Evolutionary conservation across 1,140 invertebrate genomes (phyloP).

Genomic region (Globodera rostochiensis): DNA sequence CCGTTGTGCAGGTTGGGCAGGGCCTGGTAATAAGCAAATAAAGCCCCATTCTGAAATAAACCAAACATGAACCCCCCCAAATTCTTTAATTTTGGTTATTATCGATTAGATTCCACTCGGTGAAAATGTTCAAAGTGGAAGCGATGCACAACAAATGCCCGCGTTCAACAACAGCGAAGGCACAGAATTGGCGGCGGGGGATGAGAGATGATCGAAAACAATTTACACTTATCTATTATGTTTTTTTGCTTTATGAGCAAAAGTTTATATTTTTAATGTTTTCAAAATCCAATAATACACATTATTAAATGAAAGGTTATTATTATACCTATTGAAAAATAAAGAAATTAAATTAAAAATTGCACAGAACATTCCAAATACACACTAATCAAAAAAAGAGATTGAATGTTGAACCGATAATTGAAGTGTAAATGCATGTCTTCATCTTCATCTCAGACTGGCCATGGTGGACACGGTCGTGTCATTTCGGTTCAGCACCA

Average conservation of each 20-base stretch:
- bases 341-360: background rate
- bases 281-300: background rate
- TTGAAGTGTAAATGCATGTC: background rate
- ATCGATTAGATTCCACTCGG: background rate
- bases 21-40: too few species aligned
- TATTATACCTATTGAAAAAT: background rate
- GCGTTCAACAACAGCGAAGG: background rate
- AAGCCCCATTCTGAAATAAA: too few species aligned
- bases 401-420: background rate
- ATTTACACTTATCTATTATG: too few species aligned
- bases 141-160: background rate
- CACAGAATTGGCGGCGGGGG: background rate
- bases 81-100: too few species aligned
- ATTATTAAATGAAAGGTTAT: too few species aligned
- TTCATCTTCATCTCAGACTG: constrained; percentile 17
- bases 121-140: background rate
- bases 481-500: constrained; percentile 10
- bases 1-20: constrained; percentile 5
- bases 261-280: background rate
- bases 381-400: background rate
- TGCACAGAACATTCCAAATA: background rate
- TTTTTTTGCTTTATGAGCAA: too few species aligned
- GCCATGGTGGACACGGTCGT: constrained; percentile 22
- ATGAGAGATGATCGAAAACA: background rate
- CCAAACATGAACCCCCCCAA: too few species aligned